phyloP scores from a whole-genome alignment of 2,113 vertebrate species.

The Neolamprologus kungweensis region DNA sequence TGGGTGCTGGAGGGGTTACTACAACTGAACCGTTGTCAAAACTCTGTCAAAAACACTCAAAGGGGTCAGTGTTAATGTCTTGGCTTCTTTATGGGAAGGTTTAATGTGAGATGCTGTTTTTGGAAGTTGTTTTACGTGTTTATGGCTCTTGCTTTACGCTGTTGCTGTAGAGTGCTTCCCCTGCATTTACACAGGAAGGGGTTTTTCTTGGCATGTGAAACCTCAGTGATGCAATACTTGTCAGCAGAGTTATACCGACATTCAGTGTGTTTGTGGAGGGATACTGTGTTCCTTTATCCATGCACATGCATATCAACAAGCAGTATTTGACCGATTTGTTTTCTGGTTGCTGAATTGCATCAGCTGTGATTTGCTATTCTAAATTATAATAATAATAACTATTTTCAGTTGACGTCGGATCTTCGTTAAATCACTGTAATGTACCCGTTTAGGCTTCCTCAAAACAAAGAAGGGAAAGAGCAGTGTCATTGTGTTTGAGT shows the following conservation, averaged over 20 bases:
- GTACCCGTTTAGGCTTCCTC: not conserved
- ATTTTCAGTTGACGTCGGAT: not conserved
- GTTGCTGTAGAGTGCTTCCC: not conserved
- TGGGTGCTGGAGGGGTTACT: not conserved
- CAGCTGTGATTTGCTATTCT: not conserved
- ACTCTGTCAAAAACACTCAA: not conserved
- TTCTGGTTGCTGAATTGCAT: not conserved
- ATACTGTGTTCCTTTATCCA: not conserved
- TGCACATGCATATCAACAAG: not conserved
- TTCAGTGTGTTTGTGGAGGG: not conserved
- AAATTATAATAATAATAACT: not conserved
- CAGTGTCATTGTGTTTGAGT: not conserved
- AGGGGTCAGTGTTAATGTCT: not conserved
- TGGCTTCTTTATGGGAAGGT: not conserved
- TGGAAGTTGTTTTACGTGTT: not conserved
- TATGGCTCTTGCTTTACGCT: not conserved
- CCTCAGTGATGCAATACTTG: slow-evolving; percentile 30
- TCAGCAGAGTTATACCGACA: not conserved
- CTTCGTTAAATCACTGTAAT: not conserved
- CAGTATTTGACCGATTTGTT: not conserved
- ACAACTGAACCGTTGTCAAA: not conserved
- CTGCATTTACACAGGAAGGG: slow-evolving; percentile 39
- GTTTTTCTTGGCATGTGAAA: slow-evolving; percentile 32
- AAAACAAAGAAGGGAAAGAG: not conserved
- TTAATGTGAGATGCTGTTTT: not conserved